Evolutionary conservation across 2,113 vertebrate species (phyloP), one percentile per base, ranked within the genome.

Genomic region (Ailurus styani): DNA sequence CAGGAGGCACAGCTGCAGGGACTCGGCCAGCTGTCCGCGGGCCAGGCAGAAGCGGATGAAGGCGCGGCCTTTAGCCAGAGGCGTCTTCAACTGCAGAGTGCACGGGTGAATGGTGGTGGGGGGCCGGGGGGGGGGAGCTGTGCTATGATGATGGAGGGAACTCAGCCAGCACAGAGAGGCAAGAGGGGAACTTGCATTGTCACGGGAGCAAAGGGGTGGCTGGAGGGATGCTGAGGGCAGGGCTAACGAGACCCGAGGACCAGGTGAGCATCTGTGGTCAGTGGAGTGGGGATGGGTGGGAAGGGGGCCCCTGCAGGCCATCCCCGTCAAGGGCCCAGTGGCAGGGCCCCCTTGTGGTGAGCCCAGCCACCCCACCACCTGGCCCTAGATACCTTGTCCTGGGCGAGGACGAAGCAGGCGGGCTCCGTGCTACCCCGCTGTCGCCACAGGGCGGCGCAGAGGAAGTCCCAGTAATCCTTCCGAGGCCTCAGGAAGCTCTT

Each of bases 381-480:
- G 42, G 70, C 54, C 10, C 83, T 45, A 13, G 0, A 9, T 88
- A 99, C 99, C 98, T 99, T 99, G 92, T 98, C 97, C 90, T 98
- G 98, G 1, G 98, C 94, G 57, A 55, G 75, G 86, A 99, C 92
- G 0, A 98, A 98, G 27, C n/a, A 95, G 72, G 96, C 1, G 0
- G 7, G 97, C 98, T 93, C 98, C 5, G 0, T 98, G 97, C 75
- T 68, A 45, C 95, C 98, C 14, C 97, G 97, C 42, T 97, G 93
- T 27, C 0, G 96, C 0, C 96, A 79, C 62, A 99, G 96, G 54
- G 98, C 97, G 0, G 98, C 94, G 90, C 97, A 98, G 45, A 99
- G 88, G 93, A 99, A 99, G 93, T 99, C 99, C 99, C 99, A 99
- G 20, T 99, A 99, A 87, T 98, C 98, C 84, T 98, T 99, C 84